phyloP scores from a whole-genome alignment of 2,113 vertebrate species.

The Syngnathus scovelli region DNA sequence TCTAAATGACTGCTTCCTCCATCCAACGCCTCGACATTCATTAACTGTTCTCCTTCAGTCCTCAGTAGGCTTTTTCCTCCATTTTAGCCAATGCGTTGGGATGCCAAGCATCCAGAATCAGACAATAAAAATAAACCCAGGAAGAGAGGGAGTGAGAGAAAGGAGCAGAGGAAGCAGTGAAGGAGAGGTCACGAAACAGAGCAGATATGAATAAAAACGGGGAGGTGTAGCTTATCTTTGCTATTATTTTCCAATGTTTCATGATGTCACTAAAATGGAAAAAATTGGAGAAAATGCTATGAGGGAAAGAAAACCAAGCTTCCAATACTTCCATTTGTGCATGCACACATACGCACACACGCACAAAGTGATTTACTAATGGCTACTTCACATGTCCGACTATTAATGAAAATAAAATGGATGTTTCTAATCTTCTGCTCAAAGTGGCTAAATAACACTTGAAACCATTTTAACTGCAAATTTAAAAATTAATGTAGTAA shows the following conservation, averaged over 20 bases:
- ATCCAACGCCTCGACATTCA: conserved; percentile 21
- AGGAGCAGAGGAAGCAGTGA: not conserved
- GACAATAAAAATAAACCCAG: conserved; percentile 79
- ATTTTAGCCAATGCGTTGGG: conserved; percentile 23
- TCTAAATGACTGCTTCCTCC: conserved; percentile 25
- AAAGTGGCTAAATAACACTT: conserved; percentile 42
- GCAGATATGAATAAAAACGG: not conserved
- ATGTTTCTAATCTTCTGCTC: conserved; percentile 40
- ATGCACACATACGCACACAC: not conserved
- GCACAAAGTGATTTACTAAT: conserved; percentile 25
- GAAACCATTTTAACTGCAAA: conserved; percentile 37
- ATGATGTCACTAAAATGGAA: not conserved
- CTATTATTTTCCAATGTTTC: not conserved
- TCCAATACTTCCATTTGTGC: conserved; percentile 10
- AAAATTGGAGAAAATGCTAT: not conserved
- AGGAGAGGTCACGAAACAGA: conserved; percentile 5
- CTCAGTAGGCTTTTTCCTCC: conserved; percentile 11
- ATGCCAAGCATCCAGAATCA: conserved; percentile 32
- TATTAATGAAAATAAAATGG: conserved; percentile 42
- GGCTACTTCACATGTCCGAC: conserved; percentile 15
- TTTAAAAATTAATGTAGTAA: conserved; percentile 50
- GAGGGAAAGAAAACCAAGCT: conserved; percentile 6
- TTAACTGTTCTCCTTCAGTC: conserved; percentile 11
- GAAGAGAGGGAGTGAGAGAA: conserved; percentile 12
- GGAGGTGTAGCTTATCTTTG: not conserved